Conservation (phyloP, 2,113 vertebrate genomes). For the Stegostoma tigrinum region DNA sequence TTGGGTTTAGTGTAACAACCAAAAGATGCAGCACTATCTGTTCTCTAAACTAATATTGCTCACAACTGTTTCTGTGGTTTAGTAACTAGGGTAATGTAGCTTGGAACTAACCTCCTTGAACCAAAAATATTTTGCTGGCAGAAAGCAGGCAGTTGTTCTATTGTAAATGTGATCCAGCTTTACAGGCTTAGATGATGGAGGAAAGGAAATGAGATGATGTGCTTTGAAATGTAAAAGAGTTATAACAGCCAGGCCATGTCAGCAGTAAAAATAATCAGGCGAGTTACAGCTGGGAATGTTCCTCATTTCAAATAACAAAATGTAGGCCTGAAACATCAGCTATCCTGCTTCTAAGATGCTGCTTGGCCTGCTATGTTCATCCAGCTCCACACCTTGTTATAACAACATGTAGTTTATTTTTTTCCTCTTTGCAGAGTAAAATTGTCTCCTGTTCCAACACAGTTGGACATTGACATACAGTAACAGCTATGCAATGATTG, state of each 20-base stretch:
- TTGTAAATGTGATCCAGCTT: background rate
- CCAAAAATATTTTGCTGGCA: background rate
- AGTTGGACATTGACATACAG: background rate
- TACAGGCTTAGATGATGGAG: background rate
- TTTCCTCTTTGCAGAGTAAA: conserved; percentile 5
- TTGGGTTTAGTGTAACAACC: background rate
- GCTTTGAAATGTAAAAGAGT: background rate
- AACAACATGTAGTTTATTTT: too few relatives aligned
- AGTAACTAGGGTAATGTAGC: background rate
- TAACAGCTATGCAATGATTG: background rate
- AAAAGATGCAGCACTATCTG: background rate
- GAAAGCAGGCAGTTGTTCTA: background rate
- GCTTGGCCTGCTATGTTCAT: too few relatives aligned
- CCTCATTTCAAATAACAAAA: conserved; percentile 16
- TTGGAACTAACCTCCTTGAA: background rate
- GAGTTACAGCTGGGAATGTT: background rate
- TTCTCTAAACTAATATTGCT: background rate
- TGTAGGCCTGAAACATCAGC: too few relatives aligned
- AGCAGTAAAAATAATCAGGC: conserved; percentile 16
- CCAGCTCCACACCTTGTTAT: too few relatives aligned
- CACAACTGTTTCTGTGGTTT: background rate
- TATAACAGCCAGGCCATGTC: background rate
- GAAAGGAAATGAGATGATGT: background rate
- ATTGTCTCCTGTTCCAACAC: background rate
- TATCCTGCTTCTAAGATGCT: too few relatives aligned